Evolutionary conservation across 2,113 vertebrate species (phyloP).

Genomic region (Dissostichus mawsoni): DNA sequence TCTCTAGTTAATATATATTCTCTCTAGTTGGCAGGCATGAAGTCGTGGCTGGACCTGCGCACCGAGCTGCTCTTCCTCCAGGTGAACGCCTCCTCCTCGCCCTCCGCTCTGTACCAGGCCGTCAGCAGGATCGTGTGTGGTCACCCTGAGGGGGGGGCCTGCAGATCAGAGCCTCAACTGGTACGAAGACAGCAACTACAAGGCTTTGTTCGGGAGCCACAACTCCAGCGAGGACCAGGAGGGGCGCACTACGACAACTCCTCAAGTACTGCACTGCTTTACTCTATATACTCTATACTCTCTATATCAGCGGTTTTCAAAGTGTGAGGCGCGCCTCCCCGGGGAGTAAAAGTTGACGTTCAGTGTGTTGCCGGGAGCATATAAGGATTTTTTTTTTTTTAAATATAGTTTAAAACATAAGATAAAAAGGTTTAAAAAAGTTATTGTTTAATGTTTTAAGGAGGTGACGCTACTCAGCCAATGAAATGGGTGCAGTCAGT

Average conservation of each 20-base stretch:
- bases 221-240: slow-evolving; percentile 89
- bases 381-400: too few relatives aligned
- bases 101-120: slow-evolving; percentile 92
- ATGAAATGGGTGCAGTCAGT: too few relatives aligned
- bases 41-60: slow-evolving; percentile 94
- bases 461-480: too few relatives aligned
- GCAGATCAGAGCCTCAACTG: slow-evolving; percentile 98
- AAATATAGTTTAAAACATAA: too few relatives aligned
- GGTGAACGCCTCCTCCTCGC: slow-evolving; percentile 86
- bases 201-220: slow-evolving; percentile 91
- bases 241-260: slow-evolving; percentile 83
- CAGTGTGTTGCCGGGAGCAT: too few relatives aligned
- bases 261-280: slow-evolving; percentile 66
- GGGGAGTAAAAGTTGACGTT: too few relatives aligned
- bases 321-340: too few relatives aligned
- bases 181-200: slow-evolving; percentile 99
- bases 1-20: too few relatives aligned
- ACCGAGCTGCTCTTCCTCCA: slow-evolving; percentile 92
- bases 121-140: slow-evolving; percentile 95
- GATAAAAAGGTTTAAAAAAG: too few relatives aligned
- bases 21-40: slow-evolving; percentile 90
- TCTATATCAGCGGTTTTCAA: too few relatives aligned
- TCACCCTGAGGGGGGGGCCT: slow-evolving; percentile 94
- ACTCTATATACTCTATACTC: too few relatives aligned
- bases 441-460: too few relatives aligned